Conservation (phyloP, 2,888 invertebrate species). For the Agrotis ipsilon region DNA sequence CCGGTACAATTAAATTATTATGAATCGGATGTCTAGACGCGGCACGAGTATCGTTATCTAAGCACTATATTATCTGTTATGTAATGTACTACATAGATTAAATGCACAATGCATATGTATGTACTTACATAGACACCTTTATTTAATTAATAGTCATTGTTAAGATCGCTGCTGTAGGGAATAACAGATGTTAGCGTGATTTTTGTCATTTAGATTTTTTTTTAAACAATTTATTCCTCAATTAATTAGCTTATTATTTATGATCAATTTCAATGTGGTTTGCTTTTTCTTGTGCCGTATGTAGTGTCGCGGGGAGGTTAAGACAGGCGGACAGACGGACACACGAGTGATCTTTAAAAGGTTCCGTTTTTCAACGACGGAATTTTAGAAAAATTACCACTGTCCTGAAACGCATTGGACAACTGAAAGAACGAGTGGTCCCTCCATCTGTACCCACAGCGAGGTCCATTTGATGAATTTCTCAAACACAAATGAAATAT, state of each 20-base stretch:
- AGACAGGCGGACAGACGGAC: too few species aligned
- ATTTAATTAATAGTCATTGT: slow-evolving; percentile 23
- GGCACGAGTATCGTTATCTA: slow-evolving; percentile 44
- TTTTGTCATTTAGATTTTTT: neutral
- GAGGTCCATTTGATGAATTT: too few species aligned
- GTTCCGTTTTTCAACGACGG: too few species aligned
- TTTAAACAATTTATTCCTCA: neutral
- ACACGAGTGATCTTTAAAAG: too few species aligned
- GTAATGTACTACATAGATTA: slow-evolving; percentile 38
- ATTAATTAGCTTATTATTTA: neutral
- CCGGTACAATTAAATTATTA: slow-evolving; percentile 13
- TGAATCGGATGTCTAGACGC: slow-evolving; percentile 23
- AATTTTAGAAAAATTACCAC: too few species aligned
- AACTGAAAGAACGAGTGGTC: too few species aligned
- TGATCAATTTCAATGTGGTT: neutral
- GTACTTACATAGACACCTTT: slow-evolving; percentile 6
- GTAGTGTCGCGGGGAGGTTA: neutral
- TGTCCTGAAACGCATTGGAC: too few species aligned
- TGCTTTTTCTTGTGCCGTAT: neutral
- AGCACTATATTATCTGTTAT: slow-evolving; percentile 32
- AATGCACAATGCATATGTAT: slow-evolving; percentile 24
- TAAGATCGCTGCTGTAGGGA: neutral
- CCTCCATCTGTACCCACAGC: too few species aligned
- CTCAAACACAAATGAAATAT: too few species aligned
- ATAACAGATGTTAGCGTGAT: neutral